Conservation (phyloP, 1,140 invertebrate species). For the Littorina saxatilis region DNA sequence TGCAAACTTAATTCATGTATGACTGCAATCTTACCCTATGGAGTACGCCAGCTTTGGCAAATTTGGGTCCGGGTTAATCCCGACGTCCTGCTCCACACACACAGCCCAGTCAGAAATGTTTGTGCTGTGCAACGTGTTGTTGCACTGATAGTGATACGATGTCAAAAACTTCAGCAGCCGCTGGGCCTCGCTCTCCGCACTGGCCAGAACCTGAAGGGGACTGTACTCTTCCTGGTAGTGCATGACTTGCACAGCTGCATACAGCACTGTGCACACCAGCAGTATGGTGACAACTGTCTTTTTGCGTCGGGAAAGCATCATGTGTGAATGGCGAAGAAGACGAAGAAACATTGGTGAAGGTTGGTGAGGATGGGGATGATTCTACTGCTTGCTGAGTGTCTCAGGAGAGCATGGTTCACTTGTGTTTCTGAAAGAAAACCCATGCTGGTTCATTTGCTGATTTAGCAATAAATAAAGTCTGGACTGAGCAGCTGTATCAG, state of each 20-base stretch:
- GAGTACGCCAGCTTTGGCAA: slow-evolving; percentile 63
- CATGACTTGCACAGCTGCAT: slow-evolving; percentile 60
- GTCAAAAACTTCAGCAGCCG: slow-evolving; percentile 70
- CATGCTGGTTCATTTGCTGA: too few species aligned
- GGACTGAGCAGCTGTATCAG: too few species aligned
- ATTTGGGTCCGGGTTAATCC: slow-evolving; percentile 61
- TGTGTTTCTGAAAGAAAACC: too few species aligned
- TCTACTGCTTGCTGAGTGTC: too few species aligned
- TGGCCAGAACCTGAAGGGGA: slow-evolving; percentile 66
- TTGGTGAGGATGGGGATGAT: too few species aligned
- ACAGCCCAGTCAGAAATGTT: slow-evolving; percentile 67
- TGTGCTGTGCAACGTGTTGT: slow-evolving; percentile 59
- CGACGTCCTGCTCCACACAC: slow-evolving; percentile 63
- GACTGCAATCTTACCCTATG: slow-evolving; percentile 70
- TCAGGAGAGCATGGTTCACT: too few species aligned
- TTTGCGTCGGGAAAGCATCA: slow-evolving; percentile 24
- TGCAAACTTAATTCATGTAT: too few species aligned
- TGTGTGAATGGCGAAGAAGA: too few species aligned
- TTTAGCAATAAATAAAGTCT: not conserved
- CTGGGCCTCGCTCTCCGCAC: slow-evolving; percentile 70
- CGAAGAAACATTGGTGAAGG: too few species aligned
- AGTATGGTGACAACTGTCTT: not conserved
- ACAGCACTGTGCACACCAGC: slow-evolving; percentile 19
- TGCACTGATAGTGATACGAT: slow-evolving; percentile 70
- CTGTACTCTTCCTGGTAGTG: slow-evolving; percentile 66